phyloP scores from a whole-genome alignment of 2,113 vertebrate species.

The Perca fluviatilis region DNA sequence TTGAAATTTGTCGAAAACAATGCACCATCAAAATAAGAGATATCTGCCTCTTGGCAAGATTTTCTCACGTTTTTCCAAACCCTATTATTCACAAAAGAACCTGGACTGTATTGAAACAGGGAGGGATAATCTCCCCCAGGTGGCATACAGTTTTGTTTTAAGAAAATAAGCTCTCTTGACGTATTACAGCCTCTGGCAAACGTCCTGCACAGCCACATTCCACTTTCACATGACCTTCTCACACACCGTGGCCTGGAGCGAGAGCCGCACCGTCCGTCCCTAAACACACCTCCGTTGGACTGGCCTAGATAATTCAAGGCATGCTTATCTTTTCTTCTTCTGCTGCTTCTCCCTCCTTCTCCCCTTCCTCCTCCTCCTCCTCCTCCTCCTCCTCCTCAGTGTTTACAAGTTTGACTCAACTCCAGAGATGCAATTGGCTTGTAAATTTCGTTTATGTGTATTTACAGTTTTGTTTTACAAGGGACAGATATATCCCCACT shows the following conservation, averaged over 20 bases:
- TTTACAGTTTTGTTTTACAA: constrained; percentile 66
- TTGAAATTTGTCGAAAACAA: constrained; percentile 24
- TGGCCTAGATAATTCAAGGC: constrained; percentile 64
- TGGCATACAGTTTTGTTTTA: constrained; percentile 51
- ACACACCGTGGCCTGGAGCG: constrained; percentile 51
- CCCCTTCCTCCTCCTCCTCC: neutral
- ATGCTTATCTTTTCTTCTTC: constrained; percentile 37
- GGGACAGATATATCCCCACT: constrained; percentile 46
- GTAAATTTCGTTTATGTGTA: constrained; percentile 57
- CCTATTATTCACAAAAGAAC: constrained; percentile 61
- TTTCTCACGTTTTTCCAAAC: constrained; percentile 42
- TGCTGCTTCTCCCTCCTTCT: neutral
- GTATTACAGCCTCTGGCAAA: constrained; percentile 58
- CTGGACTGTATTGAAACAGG: constrained; percentile 29
- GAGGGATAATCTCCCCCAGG: constrained; percentile 53
- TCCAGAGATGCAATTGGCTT: constrained; percentile 58
- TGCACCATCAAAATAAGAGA: neutral
- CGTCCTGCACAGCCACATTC: constrained; percentile 70
- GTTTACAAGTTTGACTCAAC: constrained; percentile 65
- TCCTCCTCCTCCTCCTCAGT: constrained; percentile 15
- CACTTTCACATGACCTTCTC: constrained; percentile 77
- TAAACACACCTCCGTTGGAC: constrained; percentile 60
- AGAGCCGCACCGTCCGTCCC: constrained; percentile 45
- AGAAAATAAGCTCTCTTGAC: constrained; percentile 59
- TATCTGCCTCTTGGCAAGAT: constrained; percentile 18